These are phyloP conservation scores for Microcebus ravelobensis DNA, from an alignment of 2,113 vertebrate species.

Conservation along the genomic window DNA sequence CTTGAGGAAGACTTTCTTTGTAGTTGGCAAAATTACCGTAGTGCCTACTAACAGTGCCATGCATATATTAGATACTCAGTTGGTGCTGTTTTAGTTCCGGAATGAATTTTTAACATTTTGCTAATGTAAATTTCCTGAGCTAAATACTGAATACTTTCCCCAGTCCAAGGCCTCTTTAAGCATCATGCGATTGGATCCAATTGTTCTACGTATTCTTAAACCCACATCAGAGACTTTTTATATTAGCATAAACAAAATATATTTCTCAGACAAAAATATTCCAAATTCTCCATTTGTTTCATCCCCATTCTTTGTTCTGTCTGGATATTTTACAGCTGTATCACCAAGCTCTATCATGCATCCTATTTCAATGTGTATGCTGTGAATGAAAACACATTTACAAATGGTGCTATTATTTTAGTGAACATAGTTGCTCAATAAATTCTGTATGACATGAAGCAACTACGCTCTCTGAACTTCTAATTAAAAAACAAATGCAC, in stretches of 20 bases:
- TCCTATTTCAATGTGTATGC: neutral
- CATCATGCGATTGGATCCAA: neutral
- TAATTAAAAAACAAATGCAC: neutral
- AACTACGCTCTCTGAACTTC: neutral
- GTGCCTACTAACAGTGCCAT: neutral
- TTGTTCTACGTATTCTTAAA: neutral
- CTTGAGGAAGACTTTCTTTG: neutral
- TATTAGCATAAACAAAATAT: neutral
- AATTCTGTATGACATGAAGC: neutral
- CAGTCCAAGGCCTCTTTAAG: neutral
- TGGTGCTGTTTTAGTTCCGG: neutral
- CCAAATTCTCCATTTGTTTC: neutral
- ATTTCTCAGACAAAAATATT: neutral
- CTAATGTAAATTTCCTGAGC: neutral
- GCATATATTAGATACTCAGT: neutral
- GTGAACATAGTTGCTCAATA: slow-evolving; percentile 8
- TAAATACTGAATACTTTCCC: neutral
- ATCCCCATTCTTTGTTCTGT: neutral
- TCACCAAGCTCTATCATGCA: neutral
- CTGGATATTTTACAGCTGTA: neutral
- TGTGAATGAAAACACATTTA: neutral
- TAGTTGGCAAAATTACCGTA: slow-evolving; percentile 1
- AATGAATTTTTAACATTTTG: slow-evolving; percentile 26
- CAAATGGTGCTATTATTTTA: neutral
- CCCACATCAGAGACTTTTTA: neutral